Conservation (phyloP, 2,113 vertebrate genomes). For the Vidua macroura region DNA sequence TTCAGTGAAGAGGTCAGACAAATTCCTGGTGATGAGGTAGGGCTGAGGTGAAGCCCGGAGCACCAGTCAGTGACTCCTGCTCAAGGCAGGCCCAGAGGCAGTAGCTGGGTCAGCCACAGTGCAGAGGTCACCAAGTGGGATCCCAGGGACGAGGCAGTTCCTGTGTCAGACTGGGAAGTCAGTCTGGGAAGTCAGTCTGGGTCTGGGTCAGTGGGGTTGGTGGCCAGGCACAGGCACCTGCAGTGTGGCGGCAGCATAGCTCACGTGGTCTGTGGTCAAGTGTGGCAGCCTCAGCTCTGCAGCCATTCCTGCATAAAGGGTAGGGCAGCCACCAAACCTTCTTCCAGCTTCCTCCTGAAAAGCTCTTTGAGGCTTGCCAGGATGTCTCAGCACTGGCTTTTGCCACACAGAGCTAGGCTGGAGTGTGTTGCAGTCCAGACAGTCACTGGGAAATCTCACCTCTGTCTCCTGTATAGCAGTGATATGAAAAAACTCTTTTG, state of each 20-base stretch:
- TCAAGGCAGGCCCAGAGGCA: too few species aligned
- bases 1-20: background rate
- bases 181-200: background rate
- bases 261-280: background rate
- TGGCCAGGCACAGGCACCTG: background rate
- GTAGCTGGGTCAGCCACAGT: background rate
- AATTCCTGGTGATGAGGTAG: background rate
- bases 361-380: background rate
- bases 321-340: background rate
- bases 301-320: rapidly evolving
- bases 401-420: background rate
- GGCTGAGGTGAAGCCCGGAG: background rate
- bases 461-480: background rate
- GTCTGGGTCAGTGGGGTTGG: rapidly evolving
- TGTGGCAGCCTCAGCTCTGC: background rate
- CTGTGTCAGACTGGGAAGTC: background rate
- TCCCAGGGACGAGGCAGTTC: background rate
- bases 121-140: background rate
- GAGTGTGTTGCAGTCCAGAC: rapidly evolving
- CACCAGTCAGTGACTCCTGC: background rate
- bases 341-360: background rate
- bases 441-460: background rate
- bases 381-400: rapidly evolving
- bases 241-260: background rate
- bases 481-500: background rate